These are phyloP conservation scores for Leptonema lineaticorne DNA, from an alignment of 1,140 invertebrate species.

Conservation along the genomic window DNA sequence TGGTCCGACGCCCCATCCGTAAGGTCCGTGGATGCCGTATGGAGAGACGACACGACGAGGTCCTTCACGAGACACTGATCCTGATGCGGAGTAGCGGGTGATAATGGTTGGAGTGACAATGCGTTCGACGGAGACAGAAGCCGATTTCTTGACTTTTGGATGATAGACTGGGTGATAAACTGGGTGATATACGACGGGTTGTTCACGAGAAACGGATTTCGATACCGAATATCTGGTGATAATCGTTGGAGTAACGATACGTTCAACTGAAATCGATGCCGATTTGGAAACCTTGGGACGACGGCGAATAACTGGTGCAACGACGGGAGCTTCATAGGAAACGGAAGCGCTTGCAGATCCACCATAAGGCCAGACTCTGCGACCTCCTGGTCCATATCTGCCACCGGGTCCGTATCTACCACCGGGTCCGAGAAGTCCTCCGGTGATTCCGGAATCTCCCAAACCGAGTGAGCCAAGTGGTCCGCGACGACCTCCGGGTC, in stretches of 20 bases:
- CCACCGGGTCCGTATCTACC: not conserved
- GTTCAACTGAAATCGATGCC: not conserved
- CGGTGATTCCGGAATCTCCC: not conserved
- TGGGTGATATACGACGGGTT: not conserved
- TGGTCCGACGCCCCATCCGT: not conserved
- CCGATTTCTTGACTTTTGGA: not conserved
- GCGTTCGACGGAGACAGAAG: not conserved
- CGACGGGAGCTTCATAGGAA: too few species aligned
- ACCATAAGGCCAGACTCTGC: not conserved
- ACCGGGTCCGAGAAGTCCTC: not conserved
- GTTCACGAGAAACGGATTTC: not conserved
- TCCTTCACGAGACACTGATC: not conserved
- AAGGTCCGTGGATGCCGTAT: not conserved
- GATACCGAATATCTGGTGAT: not conserved
- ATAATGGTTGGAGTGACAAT: conserved; percentile 9
- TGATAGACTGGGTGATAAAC: not conserved
- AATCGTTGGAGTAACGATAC: conserved; percentile 4
- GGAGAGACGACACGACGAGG: not conserved
- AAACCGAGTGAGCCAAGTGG: not conserved
- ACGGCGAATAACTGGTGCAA: not conserved
- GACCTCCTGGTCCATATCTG: not conserved
- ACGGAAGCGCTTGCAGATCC: not conserved
- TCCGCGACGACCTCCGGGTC: too few species aligned
- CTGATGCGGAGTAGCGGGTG: not conserved
- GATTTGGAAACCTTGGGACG: not conserved